phyloP scores from a whole-genome alignment of 2,888 invertebrate species.

The Chaetoderma sp. region DNA sequence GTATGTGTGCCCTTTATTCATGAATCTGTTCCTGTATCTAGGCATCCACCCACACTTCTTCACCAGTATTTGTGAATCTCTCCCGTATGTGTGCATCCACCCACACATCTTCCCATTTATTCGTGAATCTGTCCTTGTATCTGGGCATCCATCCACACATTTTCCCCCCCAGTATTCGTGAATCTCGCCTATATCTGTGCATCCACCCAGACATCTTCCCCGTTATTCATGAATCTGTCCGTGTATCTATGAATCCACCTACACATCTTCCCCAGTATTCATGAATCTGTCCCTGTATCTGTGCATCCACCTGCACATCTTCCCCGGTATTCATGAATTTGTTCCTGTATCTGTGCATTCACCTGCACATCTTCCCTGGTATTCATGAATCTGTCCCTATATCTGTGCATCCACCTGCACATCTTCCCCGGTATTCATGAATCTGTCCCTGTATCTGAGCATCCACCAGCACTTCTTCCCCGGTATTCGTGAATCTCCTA shows the following conservation, averaged over 20 bases:
- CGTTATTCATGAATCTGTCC: neutral
- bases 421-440: no score
- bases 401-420: constrained; percentile 1
- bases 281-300: neutral
- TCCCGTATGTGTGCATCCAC: no score
- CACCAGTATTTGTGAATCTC: no score
- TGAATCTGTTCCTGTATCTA: no score
- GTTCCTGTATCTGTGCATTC: neutral
- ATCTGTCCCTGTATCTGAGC: no score
- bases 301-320: neutral
- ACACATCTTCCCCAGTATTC: neutral
- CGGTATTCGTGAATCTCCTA: neutral
- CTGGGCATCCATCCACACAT: no score
- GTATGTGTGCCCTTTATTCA: no score
- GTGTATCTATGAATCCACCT: neutral
- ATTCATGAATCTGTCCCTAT: neutral
- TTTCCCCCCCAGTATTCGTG: no score
- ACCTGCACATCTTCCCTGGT: neutral
- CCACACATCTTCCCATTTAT: no score
- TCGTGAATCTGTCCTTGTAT: no score
- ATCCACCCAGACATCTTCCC: neutral
- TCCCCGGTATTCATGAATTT: neutral
- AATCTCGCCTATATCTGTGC: neutral
- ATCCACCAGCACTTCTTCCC: no score
- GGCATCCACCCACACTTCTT: no score